Conservation (phyloP, 2,888 invertebrate species). For the Neria commutata region DNA sequence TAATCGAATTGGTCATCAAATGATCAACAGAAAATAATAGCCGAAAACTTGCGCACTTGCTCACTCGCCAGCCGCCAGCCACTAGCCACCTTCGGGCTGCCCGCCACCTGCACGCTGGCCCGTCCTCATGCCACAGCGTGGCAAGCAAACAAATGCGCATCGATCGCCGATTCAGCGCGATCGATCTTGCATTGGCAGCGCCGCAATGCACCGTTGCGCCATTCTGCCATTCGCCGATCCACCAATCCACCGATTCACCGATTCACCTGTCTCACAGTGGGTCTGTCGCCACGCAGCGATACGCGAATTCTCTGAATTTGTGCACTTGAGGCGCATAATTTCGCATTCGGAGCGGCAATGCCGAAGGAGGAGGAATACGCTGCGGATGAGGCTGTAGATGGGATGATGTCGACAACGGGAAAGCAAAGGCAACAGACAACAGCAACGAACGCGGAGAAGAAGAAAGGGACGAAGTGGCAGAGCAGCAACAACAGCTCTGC, state of each 20-base stretch:
- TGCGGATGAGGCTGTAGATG: no score
- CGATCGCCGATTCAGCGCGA: not conserved
- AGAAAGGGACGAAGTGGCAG: constrained; percentile 23
- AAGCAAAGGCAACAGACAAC: constrained; percentile 19
- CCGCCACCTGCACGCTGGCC: not conserved
- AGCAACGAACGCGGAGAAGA: constrained; percentile 13
- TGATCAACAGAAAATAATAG: constrained; percentile 36
- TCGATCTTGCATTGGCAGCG: no score
- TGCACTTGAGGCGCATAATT: constrained; percentile 50
- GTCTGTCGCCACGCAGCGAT: constrained; percentile 43
- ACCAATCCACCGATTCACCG: constrained; percentile 42
- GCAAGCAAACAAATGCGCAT: not conserved
- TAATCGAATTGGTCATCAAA: constrained; percentile 55
- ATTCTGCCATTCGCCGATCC: no score
- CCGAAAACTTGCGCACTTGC: not conserved
- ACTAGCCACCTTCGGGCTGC: no score
- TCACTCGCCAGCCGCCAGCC: no score
- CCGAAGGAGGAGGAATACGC: constrained; percentile 1
- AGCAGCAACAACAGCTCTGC: constrained; percentile 39
- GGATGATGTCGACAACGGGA: constrained; percentile 9
- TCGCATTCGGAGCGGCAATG: constrained; percentile 40
- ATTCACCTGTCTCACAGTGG: constrained; percentile 48
- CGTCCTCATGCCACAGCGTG: constrained; percentile 10
- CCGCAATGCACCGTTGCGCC: no score
- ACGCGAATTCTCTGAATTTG: constrained; percentile 53